Conservation (phyloP, 2,113 vertebrate species). For the Aix galericulata region DNA sequence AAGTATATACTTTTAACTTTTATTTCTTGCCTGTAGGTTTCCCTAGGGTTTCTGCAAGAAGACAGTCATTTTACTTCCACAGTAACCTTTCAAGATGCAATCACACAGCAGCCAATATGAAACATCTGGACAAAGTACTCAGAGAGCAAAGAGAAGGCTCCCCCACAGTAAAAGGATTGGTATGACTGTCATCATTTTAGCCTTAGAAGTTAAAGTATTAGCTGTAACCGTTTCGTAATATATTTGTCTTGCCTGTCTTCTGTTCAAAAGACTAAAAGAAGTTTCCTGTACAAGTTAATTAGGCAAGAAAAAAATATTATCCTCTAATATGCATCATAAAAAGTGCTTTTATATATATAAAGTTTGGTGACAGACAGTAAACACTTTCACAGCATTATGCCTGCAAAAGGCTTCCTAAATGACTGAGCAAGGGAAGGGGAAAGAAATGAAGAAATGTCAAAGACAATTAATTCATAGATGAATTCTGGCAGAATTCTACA, state of each 20-base stretch:
- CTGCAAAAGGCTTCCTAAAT: not conserved
- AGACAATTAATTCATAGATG: not conserved
- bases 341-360: not conserved
- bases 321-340: not conserved
- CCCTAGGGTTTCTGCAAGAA: not conserved
- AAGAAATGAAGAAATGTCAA: not conserved
- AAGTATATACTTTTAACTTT: not conserved
- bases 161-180: not conserved
- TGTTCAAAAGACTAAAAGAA: not conserved
- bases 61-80: not conserved
- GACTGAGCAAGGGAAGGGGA: not conserved
- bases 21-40: not conserved
- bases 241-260: not conserved
- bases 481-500: not conserved
- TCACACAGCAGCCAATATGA: not conserved
- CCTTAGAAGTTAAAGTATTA: not conserved
- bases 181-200: not conserved
- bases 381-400: not conserved
- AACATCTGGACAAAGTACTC: not conserved
- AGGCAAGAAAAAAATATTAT: not conserved
- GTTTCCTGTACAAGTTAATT: not conserved
- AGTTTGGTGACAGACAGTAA: not conserved
- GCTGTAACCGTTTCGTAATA: not conserved
- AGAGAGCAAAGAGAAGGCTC: not conserved
- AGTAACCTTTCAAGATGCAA: not conserved